Conservation (phyloP, 2,888 invertebrate species). For the Thymelicus sylvestris region DNA sequence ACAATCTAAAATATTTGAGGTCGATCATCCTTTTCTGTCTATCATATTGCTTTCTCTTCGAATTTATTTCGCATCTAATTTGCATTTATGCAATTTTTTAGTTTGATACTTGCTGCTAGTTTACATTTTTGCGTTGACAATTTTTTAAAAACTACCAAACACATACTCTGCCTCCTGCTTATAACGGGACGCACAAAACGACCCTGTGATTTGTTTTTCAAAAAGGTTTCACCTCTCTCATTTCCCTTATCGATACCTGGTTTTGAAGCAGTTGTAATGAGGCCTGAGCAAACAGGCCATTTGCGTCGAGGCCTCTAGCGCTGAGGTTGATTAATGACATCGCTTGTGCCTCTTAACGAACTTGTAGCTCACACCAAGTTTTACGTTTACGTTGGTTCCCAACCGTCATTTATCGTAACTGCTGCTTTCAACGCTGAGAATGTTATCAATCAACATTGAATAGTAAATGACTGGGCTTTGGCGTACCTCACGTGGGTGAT, state of each 20-base stretch:
- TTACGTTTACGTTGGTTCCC: conserved; percentile 5
- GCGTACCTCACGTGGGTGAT: background rate
- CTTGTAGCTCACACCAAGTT: background rate
- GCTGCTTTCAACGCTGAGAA: background rate
- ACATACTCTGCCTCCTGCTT: too few species aligned
- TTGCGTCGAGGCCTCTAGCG: conserved; percentile 19
- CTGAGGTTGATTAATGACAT: conserved; percentile 16
- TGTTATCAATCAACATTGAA: conserved; percentile 14
- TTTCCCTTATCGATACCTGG: conserved; percentile 6
- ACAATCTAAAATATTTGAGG: background rate
- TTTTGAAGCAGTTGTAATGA: conserved; percentile 23
- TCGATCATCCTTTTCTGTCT: too few species aligned
- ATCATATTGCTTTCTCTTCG: too few species aligned
- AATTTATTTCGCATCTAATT: too few species aligned
- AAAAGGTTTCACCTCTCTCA: conserved; percentile 4
- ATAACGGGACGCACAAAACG: background rate
- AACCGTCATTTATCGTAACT: conserved; percentile 7
- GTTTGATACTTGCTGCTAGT: too few species aligned
- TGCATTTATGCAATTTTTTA: too few species aligned
- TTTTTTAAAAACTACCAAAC: too few species aligned
- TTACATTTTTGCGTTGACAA: too few species aligned
- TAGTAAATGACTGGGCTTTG: background rate
- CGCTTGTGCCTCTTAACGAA: conserved; percentile 17
- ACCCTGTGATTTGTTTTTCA: background rate
- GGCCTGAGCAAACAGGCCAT: conserved; percentile 24